phyloP scores from a whole-genome alignment of 2,113 vertebrate genomes.

The Genyomyrus donnyi region DNA sequence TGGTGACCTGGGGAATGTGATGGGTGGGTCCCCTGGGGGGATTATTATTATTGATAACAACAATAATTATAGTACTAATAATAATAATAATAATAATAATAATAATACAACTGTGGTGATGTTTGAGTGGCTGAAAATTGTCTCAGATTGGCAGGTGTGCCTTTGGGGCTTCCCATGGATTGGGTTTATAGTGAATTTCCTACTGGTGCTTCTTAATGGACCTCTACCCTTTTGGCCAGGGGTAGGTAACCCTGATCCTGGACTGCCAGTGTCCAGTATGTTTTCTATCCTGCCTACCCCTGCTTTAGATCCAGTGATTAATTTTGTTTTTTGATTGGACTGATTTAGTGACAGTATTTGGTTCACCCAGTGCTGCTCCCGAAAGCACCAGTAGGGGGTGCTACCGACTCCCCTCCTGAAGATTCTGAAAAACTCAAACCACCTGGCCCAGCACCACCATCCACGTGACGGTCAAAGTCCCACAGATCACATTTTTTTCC shows the following conservation, averaged over 20 bases:
- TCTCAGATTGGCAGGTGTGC: neutral
- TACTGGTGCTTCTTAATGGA: neutral
- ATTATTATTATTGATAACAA: neutral
- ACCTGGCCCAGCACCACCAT: neutral
- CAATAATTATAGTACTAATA: neutral
- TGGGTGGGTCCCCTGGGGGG: neutral
- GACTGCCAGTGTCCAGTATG: neutral
- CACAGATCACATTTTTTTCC: neutral
- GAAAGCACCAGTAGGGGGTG: neutral
- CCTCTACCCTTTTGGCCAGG: neutral
- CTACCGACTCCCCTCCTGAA: neutral
- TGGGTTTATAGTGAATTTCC: neutral
- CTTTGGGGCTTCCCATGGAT: neutral
- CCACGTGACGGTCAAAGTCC: neutral
- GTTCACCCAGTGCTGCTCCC: neutral
- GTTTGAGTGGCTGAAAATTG: neutral
- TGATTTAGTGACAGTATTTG: neutral
- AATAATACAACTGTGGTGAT: neutral
- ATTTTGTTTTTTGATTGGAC: neutral
- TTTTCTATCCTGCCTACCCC: neutral
- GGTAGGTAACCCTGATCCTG: neutral
- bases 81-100: neutral
- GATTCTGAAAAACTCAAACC: neutral
- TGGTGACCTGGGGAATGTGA: neutral
- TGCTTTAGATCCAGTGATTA: neutral